A percentile compares a stretch with the other conserved stretches of the same genome.
phyloP scores from a whole-genome alignment of 2,888 invertebrate genomes.

The Parnassius orleans region DNA sequence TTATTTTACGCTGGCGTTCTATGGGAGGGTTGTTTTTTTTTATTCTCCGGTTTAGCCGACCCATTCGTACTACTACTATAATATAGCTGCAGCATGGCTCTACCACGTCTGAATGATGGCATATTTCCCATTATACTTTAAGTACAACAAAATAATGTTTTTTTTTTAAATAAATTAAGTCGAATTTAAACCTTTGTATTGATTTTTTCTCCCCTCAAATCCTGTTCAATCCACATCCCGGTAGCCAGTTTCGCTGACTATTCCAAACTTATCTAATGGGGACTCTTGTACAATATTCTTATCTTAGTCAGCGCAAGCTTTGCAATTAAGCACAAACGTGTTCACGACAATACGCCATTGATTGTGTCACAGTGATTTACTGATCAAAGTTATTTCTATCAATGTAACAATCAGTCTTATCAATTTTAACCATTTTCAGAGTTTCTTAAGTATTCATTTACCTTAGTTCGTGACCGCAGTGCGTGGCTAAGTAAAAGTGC shows the following conservation, averaged over 20 bases:
- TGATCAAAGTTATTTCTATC: conserved; percentile 25
- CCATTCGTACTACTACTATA: too few relatives aligned
- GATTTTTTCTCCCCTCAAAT: too few relatives aligned
- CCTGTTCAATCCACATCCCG: too few relatives aligned
- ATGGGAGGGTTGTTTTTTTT: too few relatives aligned
- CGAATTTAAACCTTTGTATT: too few relatives aligned
- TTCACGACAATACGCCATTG: conserved; percentile 62
- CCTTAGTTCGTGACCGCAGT: conserved; percentile 33
- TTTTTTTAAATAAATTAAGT: too few relatives aligned
- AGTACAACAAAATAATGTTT: too few relatives aligned
- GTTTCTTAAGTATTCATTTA: conserved; percentile 5
- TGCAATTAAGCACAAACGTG: conserved; percentile 58
- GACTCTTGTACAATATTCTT: conserved; percentile 34
- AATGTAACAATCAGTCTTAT: conserved; percentile 17
- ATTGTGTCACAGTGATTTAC: conserved; percentile 64
- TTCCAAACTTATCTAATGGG: conserved; percentile 20
- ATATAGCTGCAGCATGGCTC: too few relatives aligned
- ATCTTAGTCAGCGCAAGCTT: conserved; percentile 46
- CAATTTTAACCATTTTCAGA: conserved; percentile 6
- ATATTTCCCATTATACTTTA: too few relatives aligned
- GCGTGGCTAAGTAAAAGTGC: conserved; percentile 39
- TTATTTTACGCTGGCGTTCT: too few relatives aligned
- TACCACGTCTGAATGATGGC: too few relatives aligned
- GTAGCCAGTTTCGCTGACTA: not conserved
- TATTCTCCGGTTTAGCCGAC: too few relatives aligned